Percentiles rank a stretch among this genome's conserved stretches.
These are phyloP conservation scores for Ligdia adustata DNA, from an alignment of 2,888 invertebrate genomes.

Conservation along the genomic window DNA sequence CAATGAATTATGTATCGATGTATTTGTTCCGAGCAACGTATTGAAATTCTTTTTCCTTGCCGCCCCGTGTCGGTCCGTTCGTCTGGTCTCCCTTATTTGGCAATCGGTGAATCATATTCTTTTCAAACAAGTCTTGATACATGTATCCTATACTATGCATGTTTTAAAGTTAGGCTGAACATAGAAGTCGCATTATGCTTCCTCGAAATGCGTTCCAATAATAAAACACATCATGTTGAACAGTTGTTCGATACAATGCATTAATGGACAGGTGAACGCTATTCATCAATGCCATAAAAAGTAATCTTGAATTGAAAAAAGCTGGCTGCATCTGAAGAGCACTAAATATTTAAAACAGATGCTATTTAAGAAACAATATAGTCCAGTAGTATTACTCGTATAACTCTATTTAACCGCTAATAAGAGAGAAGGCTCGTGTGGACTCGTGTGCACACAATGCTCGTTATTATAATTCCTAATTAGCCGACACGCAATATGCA, in stretches of 20 bases:
- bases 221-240: conserved; percentile 15
- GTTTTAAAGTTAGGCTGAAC: conserved; percentile 28
- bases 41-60: conserved; percentile 54
- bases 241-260: conserved; percentile 29
- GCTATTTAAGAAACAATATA: conserved; percentile 5
- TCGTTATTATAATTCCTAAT: conserved; percentile 19
- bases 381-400: conserved; percentile 6
- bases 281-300: conserved; percentile 25
- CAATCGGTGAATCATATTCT: conserved; percentile 55
- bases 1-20: conserved; percentile 62
- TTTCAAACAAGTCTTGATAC: conserved; percentile 44
- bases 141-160: conserved; percentile 35
- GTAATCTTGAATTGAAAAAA: conserved; percentile 11
- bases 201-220: conserved; percentile 17
- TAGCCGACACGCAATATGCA: conserved; percentile 7
- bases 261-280: conserved; percentile 25
- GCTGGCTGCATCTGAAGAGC: conserved; percentile 8
- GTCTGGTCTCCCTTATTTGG: conserved; percentile 59
- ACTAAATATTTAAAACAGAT: conserved; percentile 22
- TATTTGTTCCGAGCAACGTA: conserved; percentile 47
- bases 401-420: not conserved
- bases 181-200: conserved; percentile 26
- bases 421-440: not conserved
- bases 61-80: conserved; percentile 44
- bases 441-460: conserved; percentile 1